A percentile compares a stretch with the other conserved stretches of the same genome.
phyloP scores from a whole-genome alignment of 2,113 vertebrate species.

The human (Homo sapiens) region DNA sequence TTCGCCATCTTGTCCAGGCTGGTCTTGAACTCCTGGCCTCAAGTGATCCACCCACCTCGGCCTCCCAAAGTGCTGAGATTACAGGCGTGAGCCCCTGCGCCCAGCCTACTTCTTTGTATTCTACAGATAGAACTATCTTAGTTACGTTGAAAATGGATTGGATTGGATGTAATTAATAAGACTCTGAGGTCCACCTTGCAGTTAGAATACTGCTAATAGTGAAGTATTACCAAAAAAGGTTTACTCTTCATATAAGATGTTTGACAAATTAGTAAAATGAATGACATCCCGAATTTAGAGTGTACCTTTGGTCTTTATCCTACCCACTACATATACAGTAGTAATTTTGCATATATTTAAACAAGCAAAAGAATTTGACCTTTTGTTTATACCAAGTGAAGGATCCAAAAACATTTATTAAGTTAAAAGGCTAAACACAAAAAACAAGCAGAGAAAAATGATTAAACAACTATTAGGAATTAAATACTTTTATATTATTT shows the following conservation, averaged over 20 bases:
- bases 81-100: no score
- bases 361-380: not conserved
- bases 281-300: not conserved
- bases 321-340: not conserved
- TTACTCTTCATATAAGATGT: no score
- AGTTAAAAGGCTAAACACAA: constrained; percentile 52
- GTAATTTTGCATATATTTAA: constrained; percentile 19
- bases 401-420: not conserved
- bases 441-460: constrained; percentile 25
- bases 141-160: not conserved
- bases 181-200: no score
- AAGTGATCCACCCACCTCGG: no score
- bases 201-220: no score
- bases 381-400: not conserved
- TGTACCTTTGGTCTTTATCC: not conserved
- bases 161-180: not conserved
- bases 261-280: not conserved
- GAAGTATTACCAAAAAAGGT: no score
- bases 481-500: constrained; percentile 34
- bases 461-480: not conserved
- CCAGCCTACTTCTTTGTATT: not conserved
- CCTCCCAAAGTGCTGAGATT: no score
- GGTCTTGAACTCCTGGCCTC: no score
- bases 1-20: no score
- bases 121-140: not conserved